Base-by-base conservation (phyloP, 2,888 invertebrate species). In the Campaea margaritaria region DNA sequence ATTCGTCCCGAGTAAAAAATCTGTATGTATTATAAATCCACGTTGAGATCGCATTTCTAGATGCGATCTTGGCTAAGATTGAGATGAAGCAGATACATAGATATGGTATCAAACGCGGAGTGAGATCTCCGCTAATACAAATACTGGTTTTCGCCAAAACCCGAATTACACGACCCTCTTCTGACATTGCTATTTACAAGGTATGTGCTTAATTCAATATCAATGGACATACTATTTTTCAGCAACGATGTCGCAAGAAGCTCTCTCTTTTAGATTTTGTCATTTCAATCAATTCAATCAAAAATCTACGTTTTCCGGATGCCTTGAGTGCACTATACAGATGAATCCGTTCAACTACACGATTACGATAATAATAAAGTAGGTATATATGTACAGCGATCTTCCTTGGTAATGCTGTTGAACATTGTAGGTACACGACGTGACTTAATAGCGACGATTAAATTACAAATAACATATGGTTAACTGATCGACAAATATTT, bases 351-450 rank as follows among this genome's bases (percentile, higher is more conserved):
- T 71, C 74, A 79, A 80, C 67, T 80, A 77, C 76, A 68, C 52
- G 49, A 59, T 77, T 78, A 82, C 73, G 76, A 79, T 76, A 81
- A 80, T 76, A 78, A 73, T 72, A 71, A 74, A 67, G 70, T 70
- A 73, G 66, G 70, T 70, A 72, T 73, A 68, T 78, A 80, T 81
- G 78, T 87, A 89, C 88, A 88, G 86, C 89, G 79, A 85, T 86
- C 81, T 90, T n/a, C 86, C 87, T 90, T 88, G 89, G 89, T 89
- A 87, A 86, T 82, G 82, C 82, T 85, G 78, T 78, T 72, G 64
- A 69, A 72, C 67, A 61, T 78, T 79, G 77, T 82, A 56, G 60
- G 60, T 61, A 79, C 75, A 76, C 78, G 74, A 76, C 75, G 74
- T 81, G 79, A 78, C 77, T 79, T 81, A 74, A 74, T 62, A 72